Conservation (phyloP, 2,888 invertebrate species). For the Drosophila macrospina region DNA sequence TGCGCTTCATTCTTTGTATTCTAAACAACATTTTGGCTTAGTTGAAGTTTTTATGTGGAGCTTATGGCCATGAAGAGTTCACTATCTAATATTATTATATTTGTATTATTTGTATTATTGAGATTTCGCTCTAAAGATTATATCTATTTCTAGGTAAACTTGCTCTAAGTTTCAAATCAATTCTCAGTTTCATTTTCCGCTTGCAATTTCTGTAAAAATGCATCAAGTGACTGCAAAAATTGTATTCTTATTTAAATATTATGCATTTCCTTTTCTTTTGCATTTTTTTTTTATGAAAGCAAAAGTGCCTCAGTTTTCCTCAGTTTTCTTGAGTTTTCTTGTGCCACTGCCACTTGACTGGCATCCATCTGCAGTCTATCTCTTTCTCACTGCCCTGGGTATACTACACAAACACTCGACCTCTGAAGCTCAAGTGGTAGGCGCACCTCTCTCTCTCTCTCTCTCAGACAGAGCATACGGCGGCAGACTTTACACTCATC, state of each 20-base stretch:
- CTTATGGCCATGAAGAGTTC: too few relatives aligned
- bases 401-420: conserved; percentile 6
- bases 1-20: neutral
- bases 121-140: too few relatives aligned
- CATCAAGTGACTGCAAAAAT: neutral
- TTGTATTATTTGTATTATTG: too few relatives aligned
- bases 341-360: conserved; percentile 19
- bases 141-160: too few relatives aligned
- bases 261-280: neutral
- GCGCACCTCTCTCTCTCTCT: conserved; percentile 7
- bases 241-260: neutral
- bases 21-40: neutral
- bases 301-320: neutral
- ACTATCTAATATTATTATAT: too few relatives aligned
- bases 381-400: neutral
- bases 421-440: conserved; percentile 8
- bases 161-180: too few relatives aligned
- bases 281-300: neutral
- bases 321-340: conserved; percentile 1
- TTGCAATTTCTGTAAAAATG: neutral
- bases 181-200: neutral
- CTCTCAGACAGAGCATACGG: too few relatives aligned
- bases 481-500: conserved; percentile 3
- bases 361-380: neutral
- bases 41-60: neutral